phyloP scores from a whole-genome alignment of 2,113 vertebrate species.

The Pachyramphus minor region DNA sequence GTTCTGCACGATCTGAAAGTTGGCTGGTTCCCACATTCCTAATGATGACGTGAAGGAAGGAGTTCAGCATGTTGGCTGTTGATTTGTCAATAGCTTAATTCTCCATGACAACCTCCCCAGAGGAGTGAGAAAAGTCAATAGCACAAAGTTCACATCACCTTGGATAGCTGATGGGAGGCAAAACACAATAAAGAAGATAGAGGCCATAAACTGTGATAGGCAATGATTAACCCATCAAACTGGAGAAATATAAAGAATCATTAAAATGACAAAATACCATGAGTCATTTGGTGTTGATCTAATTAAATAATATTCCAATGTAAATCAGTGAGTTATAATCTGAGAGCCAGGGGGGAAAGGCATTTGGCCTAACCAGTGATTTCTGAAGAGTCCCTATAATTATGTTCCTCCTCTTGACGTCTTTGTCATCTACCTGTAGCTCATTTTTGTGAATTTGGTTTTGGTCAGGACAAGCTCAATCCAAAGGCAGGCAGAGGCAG shows the following conservation, averaged over 20 bases:
- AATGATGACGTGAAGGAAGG: slow-evolving; percentile 43
- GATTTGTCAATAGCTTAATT: slow-evolving; percentile 77
- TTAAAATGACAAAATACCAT: slow-evolving; percentile 68
- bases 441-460: not conserved
- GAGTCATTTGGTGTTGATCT: slow-evolving; percentile 51
- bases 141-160: slow-evolving; percentile 72
- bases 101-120: slow-evolving; percentile 70
- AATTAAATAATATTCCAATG: slow-evolving; percentile 59
- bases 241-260: slow-evolving; percentile 72
- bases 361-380: slow-evolving; percentile 35
- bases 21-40: slow-evolving; percentile 66
- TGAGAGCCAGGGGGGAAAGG: not conserved
- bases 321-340: slow-evolving; percentile 60
- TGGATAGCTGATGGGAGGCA: slow-evolving; percentile 67
- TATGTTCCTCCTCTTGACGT: not conserved
- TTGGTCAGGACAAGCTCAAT: not conserved
- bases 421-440: not conserved
- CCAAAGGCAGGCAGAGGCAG: not conserved
- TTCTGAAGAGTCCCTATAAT: slow-evolving; percentile 6
- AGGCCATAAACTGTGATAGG: slow-evolving; percentile 73
- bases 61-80: slow-evolving; percentile 35
- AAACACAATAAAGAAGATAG: slow-evolving; percentile 70
- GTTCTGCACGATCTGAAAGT: slow-evolving; percentile 11
- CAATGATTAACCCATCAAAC: slow-evolving; percentile 77
- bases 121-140: slow-evolving; percentile 74